Evolutionary conservation across 2,797 vertebrate genomes (phyloP).

Genomic region (Masticophis lateralis): DNA sequence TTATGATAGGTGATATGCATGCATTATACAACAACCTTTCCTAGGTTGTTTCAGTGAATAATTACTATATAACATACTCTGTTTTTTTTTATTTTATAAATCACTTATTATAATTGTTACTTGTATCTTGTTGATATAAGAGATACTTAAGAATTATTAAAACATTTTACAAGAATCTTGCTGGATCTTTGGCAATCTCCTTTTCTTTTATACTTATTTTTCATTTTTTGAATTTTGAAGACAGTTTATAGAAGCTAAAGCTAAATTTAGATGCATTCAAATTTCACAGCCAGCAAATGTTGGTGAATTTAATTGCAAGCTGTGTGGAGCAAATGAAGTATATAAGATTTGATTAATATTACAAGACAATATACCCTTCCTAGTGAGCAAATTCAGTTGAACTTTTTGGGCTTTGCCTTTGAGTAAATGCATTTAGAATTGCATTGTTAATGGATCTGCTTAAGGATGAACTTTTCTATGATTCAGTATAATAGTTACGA

Average conservation of each 20-base stretch:
- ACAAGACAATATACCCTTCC: not conserved
- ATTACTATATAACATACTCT: not conserved
- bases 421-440: not conserved
- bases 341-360: not conserved
- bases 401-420: not conserved
- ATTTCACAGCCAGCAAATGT: not conserved
- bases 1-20: not conserved
- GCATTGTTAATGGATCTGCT: not conserved
- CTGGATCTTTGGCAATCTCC: not conserved
- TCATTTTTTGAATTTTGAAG: not conserved
- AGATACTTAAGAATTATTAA: not conserved
- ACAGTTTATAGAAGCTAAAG: not conserved
- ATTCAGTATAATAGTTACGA: not conserved
- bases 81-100: not conserved
- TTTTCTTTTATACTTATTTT: not conserved
- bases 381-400: not conserved
- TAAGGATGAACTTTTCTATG: not conserved
- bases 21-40: not conserved
- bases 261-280: not conserved
- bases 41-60: not conserved
- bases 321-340: not conserved
- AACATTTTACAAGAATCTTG: not conserved
- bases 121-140: not conserved
- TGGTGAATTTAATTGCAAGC: not conserved
- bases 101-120: not conserved